These are phyloP conservation scores for Dynastes grantii DNA, from an alignment of 2,888 invertebrate species.

Conservation along the genomic window DNA sequence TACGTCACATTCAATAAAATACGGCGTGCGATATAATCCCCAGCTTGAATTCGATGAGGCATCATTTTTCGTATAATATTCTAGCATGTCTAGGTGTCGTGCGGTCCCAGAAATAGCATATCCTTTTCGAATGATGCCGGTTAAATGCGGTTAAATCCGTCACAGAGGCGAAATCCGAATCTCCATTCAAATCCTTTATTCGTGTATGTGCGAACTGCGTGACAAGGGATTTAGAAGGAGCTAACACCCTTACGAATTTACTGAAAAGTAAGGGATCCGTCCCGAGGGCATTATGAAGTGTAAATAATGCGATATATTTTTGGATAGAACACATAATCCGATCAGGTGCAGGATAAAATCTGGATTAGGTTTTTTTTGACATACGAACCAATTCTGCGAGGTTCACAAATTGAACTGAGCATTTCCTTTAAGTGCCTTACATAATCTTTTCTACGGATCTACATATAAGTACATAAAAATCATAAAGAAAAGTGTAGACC, in stretches of 20 bases:
- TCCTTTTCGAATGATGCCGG: slow-evolving; percentile 2
- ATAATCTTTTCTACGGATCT: too few species aligned
- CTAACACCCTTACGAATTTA: slow-evolving; percentile 15
- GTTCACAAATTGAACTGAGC: neutral
- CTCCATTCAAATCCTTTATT: slow-evolving; percentile 11
- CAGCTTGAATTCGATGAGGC: too few species aligned
- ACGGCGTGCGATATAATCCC: too few species aligned
- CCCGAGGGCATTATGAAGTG: neutral
- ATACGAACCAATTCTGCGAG: too few species aligned
- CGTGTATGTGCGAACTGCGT: neutral
- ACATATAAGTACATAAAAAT: too few species aligned
- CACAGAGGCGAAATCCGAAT: neutral
- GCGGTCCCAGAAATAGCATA: neutral
- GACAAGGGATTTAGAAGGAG: slow-evolving; percentile 24
- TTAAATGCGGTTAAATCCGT: slow-evolving; percentile 11
- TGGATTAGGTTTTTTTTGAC: neutral
- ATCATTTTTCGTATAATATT: too few species aligned
- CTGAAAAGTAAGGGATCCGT: neutral
- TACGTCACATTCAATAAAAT: too few species aligned
- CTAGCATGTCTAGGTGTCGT: neutral
- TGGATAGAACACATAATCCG: neutral
- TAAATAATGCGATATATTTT: slow-evolving; percentile 10
- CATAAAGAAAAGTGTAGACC: too few species aligned
- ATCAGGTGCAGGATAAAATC: neutral
- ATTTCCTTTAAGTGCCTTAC: too few species aligned